Evolutionary conservation across 1,140 invertebrate genomes (phyloP).

Genomic region (Hycleus phaleratus): DNA sequence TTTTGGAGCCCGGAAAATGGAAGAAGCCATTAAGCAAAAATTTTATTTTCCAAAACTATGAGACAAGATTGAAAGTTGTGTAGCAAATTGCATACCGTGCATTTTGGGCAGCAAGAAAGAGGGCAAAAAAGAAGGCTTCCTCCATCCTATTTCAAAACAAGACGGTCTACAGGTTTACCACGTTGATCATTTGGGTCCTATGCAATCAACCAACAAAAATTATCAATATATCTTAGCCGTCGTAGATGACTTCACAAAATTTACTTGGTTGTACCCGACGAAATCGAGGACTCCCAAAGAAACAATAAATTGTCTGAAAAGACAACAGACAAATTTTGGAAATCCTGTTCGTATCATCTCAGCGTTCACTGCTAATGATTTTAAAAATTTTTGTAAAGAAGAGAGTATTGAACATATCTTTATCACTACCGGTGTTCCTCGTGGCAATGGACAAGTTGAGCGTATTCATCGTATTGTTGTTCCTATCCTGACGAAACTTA

Average conservation of each 20-base stretch:
- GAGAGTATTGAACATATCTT: conserved; percentile 26
- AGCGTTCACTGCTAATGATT: conserved; percentile 37
- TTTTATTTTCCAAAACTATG: no score
- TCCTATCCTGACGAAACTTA: conserved; percentile 29
- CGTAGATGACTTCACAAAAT: conserved; percentile 41
- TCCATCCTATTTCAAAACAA: conserved; percentile 24
- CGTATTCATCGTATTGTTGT: conserved; percentile 30
- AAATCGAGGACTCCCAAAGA: conserved; percentile 32
- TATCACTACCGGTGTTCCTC: conserved; percentile 32
- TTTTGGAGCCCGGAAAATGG: no score
- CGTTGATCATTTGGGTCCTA: conserved; percentile 39
- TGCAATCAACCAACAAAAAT: conserved; percentile 34
- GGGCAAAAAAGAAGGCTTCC: conserved; percentile 39
- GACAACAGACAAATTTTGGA: conserved; percentile 12
- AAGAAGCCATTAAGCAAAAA: no score
- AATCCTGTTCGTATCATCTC: neutral
- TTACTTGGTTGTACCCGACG: conserved; percentile 37
- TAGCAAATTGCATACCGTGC: conserved; percentile 37
- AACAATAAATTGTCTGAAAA: conserved; percentile 30
- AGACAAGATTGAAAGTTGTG: neutral
- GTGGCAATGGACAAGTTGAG: conserved; percentile 35
- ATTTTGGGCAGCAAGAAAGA: conserved; percentile 36
- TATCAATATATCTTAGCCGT: conserved; percentile 40
- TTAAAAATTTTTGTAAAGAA: conserved; percentile 28
- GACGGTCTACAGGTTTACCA: conserved; percentile 31